Evolutionary conservation across 2,888 invertebrate genomes (phyloP).

Genomic region (Tanypteryx hageni): DNA sequence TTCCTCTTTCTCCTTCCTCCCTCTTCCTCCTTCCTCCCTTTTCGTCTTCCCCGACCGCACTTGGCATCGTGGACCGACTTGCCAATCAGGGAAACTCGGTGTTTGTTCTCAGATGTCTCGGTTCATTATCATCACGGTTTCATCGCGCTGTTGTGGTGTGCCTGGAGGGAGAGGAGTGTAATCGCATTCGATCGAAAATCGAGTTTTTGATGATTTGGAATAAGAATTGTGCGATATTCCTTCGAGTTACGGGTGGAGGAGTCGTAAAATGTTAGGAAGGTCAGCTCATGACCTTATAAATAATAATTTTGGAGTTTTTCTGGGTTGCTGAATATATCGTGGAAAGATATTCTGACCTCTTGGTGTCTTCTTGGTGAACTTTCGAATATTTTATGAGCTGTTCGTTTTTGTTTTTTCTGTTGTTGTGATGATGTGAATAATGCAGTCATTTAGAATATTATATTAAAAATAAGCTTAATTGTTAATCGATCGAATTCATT

Average conservation of each 20-base stretch:
- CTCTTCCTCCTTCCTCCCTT: too few species aligned
- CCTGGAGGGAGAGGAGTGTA: not conserved
- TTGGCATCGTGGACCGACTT: not conserved
- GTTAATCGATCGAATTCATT: too few species aligned
- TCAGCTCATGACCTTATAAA: not conserved
- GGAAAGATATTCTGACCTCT: not conserved
- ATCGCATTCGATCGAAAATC: constrained; percentile 7
- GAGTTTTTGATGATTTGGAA: constrained; percentile 52
- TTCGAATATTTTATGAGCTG: too few species aligned
- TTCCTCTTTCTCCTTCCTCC: too few species aligned
- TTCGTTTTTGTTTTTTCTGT: too few species aligned
- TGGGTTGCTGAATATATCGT: not conserved
- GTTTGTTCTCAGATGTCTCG: not conserved
- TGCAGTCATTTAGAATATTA: too few species aligned
- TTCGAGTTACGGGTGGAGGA: not conserved
- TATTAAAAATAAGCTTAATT: too few species aligned
- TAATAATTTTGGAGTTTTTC: not conserved
- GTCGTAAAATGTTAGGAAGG: not conserved
- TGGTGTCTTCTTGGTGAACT: too few species aligned
- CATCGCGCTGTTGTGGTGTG: not conserved
- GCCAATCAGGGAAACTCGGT: constrained; percentile 1
- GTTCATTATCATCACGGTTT: constrained; percentile 31
- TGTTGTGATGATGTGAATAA: too few species aligned
- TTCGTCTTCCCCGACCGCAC: not conserved
- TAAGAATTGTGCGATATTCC: constrained; percentile 18